These are phyloP conservation scores for Beaufortia kweichowensis DNA, from an alignment of 2,113 vertebrate species.

Conservation along the genomic window DNA sequence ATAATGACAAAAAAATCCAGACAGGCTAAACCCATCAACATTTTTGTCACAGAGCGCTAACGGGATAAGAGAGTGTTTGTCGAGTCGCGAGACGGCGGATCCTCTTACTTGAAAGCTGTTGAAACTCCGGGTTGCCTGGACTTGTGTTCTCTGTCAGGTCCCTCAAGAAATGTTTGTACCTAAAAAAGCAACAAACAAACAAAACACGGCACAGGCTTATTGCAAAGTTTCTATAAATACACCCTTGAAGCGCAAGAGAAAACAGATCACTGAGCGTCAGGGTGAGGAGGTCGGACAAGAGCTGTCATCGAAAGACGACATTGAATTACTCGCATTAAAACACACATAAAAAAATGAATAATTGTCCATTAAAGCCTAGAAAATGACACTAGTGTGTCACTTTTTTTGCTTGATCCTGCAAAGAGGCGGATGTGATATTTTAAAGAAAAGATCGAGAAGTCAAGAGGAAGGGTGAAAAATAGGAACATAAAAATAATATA, in stretches of 20 bases:
- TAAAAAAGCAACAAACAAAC: conserved; percentile 59
- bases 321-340: conserved; percentile 33
- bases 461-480: background rate
- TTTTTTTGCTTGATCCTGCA: conserved; percentile 22
- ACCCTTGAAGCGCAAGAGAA: conserved; percentile 22
- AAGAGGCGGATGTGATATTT: conserved; percentile 1
- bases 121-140: conserved; percentile 72
- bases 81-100: conserved; percentile 7
- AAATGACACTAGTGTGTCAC: conserved; percentile 30
- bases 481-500: background rate
- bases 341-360: conserved; percentile 25
- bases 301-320: conserved; percentile 5
- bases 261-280: background rate
- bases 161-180: conserved; percentile 75
- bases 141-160: conserved; percentile 72
- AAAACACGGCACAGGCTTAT: conserved; percentile 32
- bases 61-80: conserved; percentile 40
- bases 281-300: conserved; percentile 38
- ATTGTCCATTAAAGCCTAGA: conserved; percentile 18
- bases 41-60: conserved; percentile 47
- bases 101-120: conserved; percentile 82
- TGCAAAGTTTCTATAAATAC: conserved; percentile 32
- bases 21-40: conserved; percentile 47
- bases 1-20: conserved; percentile 25
- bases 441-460: background rate